Conservation (phyloP, 2,113 vertebrate genomes). For the Apaloderma vittatum region DNA sequence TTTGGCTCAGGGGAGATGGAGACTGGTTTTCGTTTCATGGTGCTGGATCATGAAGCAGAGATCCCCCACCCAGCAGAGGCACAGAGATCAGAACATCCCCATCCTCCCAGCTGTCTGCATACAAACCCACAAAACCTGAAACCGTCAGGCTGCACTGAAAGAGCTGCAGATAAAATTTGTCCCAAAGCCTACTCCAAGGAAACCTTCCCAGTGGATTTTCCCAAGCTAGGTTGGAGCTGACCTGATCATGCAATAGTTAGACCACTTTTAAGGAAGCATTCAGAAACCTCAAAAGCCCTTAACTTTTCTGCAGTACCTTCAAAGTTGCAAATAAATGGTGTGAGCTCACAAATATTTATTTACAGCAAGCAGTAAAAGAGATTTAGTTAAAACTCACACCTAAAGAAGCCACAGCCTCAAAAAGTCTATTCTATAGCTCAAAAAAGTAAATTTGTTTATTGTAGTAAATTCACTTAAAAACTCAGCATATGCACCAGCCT, state of each 20-base stretch:
- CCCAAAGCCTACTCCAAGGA: neutral
- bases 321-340: neutral
- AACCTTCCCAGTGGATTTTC: neutral
- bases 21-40: neutral
- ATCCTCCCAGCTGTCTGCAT: neutral
- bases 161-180: neutral
- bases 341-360: neutral
- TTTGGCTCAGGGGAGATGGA: neutral
- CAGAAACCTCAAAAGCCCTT: neutral
- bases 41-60: neutral
- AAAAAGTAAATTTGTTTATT: neutral
- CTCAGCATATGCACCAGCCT: neutral
- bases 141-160: neutral
- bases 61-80: neutral
- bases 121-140: neutral
- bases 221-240: neutral
- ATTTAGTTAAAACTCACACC: neutral
- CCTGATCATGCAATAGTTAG: no score
- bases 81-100: neutral
- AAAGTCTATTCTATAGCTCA: neutral
- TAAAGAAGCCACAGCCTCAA: neutral
- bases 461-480: neutral
- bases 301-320: neutral
- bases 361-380: neutral
- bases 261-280: neutral